Evolutionary conservation across 2,888 invertebrate genomes (phyloP), one percentile per base, ranked within the genome.

Genomic region (Xestia rhomboidea): DNA sequence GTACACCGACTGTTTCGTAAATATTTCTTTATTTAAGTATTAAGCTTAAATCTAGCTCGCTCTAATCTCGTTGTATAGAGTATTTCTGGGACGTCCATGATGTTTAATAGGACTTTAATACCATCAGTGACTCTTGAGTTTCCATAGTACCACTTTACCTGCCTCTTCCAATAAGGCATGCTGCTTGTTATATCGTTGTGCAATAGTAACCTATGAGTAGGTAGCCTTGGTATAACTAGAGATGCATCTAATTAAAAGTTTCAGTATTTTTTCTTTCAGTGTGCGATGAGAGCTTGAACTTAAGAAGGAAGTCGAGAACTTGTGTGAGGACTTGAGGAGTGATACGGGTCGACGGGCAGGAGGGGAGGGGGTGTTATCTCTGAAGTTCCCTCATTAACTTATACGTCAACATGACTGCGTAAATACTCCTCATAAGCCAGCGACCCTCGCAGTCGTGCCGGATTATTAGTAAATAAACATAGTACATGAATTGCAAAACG

Each of bases 351-450:
- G 60, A 66, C 21, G 2, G n/a, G 38, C 6, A 30, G 30, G 27
- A 34, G 15, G 18, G 60, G 68, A 44, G 15, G 18, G 30, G 41
- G 41, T n/a, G 81, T 83, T 87, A 85, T 85, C 83, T 76, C 71
- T 81, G 68, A 87, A 81, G 77, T 83, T 85, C 57, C 30, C 79
- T 85, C 87, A 82, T 87, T 85, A 87, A 84, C 72, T 85, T 82
- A 83, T 82, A 79, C 68, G 77, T 78, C 73, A 79, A 79, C 73
- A 76, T 73, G 73, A 68, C 79, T 83, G 67, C 68, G 79, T 81
- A 78, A 73, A 81, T 68, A 76, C 54, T 81, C 38, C 60, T 79
- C 67, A 51, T 73, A 79, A 72, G 69, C 63, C 62, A 76, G 44
- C 71, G 70, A 62, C 71, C 68, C 68, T 38, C 30, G 30, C 51